Base-by-base conservation (phyloP, 2,797 vertebrate genomes). In the Gymnothorax reevesii region DNA sequence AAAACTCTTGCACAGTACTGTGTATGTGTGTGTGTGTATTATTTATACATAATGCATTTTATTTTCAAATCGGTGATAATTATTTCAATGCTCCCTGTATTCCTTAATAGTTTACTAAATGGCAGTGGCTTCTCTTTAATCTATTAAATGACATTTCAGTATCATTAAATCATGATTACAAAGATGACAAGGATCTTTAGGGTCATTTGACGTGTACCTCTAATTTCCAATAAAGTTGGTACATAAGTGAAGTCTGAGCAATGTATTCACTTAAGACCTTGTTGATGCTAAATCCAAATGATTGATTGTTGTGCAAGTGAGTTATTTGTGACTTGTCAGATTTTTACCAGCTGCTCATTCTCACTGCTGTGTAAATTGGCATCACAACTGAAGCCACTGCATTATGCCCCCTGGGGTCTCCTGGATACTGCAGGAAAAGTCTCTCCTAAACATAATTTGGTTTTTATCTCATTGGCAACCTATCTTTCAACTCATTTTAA, bases 261-360 rank as follows among this genome's bases (percentile, higher is more conserved):
- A 52, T 54, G 33, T 79, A 79, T 22, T 79, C 75, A 20, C 33
- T 10, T 42, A 42, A 49, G 75, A 54, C 52, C 49, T 8, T 54
- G 75, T 79, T 52, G 75, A 79, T 79, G 75, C 75, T 54, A 79
- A 79, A 79, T 52, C 33, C 52, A 49, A 79, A 52, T 79, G 75
- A 79, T 79, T 79, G 75, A 15, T 20, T 79, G 49, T 77, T 77
- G 10, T 52, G 20, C 42, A 77, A 77, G 73, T 79, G 49, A 49
- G 49, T 17, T 79, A 12, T 79, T 79, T 79, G 33, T 79, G 75
- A 79, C 75, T 54, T 20, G 33, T 20, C 75, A 79, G 15, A 79
- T 54, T 79, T 52, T 54, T 27, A 49, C 75, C 75, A 79, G 33
- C 33, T 79, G 75, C 75, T 79, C 75, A 52, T 20, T 49, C 75